Evolutionary conservation across 2,888 invertebrate genomes (phyloP).

Genomic region (Eupelmus urozonus): DNA sequence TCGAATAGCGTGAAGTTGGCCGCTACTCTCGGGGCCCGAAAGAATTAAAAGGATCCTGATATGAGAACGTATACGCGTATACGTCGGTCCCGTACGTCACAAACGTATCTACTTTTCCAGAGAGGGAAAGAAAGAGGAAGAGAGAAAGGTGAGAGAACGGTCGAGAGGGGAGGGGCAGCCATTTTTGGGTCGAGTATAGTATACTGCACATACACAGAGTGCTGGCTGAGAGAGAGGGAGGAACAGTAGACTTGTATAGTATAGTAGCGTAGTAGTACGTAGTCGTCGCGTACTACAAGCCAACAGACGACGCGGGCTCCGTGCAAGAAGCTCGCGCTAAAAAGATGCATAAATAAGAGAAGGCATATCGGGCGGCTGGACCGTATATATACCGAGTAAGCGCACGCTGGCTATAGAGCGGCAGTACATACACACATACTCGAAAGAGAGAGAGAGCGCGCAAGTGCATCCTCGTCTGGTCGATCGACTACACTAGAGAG

Average conservation of each 20-base stretch:
- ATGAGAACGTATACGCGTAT: too few species aligned
- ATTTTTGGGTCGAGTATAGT: constrained; percentile 53
- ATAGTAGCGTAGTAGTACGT: constrained; percentile 18
- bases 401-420: neutral
- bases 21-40: too few species aligned
- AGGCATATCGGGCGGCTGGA: constrained; percentile 13
- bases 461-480: neutral
- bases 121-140: neutral
- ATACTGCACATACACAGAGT: too few species aligned
- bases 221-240: too few species aligned
- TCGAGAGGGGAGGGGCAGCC: constrained; percentile 21
- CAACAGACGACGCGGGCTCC: neutral
- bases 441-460: too few species aligned
- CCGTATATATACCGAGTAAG: neutral
- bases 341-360: constrained; percentile 36
- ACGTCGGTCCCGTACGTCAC: too few species aligned
- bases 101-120: too few species aligned
- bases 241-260: too few species aligned
- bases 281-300: constrained; percentile 17
- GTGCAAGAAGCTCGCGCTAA: neutral
- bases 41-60: too few species aligned
- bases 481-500: constrained; percentile 19
- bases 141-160: constrained; percentile 46
- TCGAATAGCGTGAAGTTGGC: too few species aligned
- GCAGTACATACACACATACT: neutral